Evolutionary conservation across 1,140 invertebrate genomes (phyloP), one percentile per base, ranked within the genome.

Genomic region (Drosophila sp.): DNA sequence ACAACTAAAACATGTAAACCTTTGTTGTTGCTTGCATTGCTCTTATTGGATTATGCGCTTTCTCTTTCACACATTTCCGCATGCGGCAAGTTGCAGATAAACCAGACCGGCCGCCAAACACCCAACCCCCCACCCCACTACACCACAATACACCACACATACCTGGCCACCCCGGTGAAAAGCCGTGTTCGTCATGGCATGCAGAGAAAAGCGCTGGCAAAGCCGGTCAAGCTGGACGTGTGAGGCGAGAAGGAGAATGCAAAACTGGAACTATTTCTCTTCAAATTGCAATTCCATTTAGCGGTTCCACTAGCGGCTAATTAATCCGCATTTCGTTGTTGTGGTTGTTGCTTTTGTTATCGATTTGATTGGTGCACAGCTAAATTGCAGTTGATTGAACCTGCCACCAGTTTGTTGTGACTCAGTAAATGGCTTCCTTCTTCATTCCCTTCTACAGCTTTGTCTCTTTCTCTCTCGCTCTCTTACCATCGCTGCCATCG

Each of bases 1-100:
- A 9, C 9, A 59, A 36, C 38, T 36, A 54, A 0, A 21, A 11
- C 3, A 7, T 41, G 14, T 13, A 56, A 56, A 48, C 50, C 32
- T 34, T 25, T 71, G 51, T 56, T 64, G 32, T 43, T 40, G 29
- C 29, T 53, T 36, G 69, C 18, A n/a, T 56, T 62, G 58, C 56
- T 75, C 51, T 86, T 86, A 86, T 86, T 87, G 82, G 81, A 86
- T 86, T 86, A 86, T 78, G 74, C 71, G 81, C 78, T 86, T 86
- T 86, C 81, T 86, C 82, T 82, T 86, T 87, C 78, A 87, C 82
- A 87, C 81, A 86, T 77, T 86, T 86, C 81, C 81, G 82, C 81
- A 72, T 86, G 48, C 48, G 41, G 41, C 45, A 59, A 64, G 74
- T 62, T 62, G 78, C 72, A 74, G 82, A 78, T 81, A 86, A 86